Percentiles rank a stretch among this genome's conserved stretches.
phyloP scores from a whole-genome alignment of 2,888 invertebrate genomes.

The Hanleya hanleyi region DNA sequence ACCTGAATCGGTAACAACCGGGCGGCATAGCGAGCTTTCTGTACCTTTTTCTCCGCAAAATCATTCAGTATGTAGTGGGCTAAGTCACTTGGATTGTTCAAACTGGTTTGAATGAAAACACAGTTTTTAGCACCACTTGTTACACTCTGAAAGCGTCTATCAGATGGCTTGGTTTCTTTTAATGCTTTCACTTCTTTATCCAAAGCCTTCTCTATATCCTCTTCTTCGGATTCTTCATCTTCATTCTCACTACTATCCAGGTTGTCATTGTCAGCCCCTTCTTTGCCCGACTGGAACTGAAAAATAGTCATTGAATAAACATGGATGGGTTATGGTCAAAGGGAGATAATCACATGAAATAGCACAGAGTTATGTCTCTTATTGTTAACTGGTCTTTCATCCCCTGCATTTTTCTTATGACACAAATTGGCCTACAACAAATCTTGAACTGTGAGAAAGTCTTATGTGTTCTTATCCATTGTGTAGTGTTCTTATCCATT shows the following conservation, averaged over 20 bases:
- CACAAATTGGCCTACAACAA: too few relatives aligned
- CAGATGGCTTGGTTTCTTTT: slow-evolving; percentile 38
- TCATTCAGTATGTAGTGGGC: slow-evolving; percentile 84
- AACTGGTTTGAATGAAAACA: slow-evolving; percentile 86
- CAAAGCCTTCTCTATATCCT: slow-evolving; percentile 70
- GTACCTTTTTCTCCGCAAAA: slow-evolving; percentile 80
- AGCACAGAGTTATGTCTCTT: too few relatives aligned
- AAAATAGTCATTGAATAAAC: too few relatives aligned
- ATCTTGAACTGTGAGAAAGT: too few relatives aligned
- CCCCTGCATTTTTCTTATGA: too few relatives aligned
- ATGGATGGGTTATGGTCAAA: too few relatives aligned
- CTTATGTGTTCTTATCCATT: too few relatives aligned
- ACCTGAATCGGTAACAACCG: slow-evolving; percentile 87
- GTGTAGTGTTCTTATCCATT: too few relatives aligned
- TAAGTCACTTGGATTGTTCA: slow-evolving; percentile 84
- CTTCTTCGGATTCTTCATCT: slow-evolving; percentile 72
- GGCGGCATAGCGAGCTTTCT: slow-evolving; percentile 84
- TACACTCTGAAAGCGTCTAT: slow-evolving; percentile 77
- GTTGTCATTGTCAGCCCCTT: slow-evolving; percentile 73
- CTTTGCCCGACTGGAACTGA: too few relatives aligned
- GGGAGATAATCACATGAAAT: too few relatives aligned
- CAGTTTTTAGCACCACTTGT: slow-evolving; percentile 89
- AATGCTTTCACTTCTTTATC: slow-evolving; percentile 62
- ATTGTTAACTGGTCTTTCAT: too few relatives aligned
- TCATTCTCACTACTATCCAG: slow-evolving; percentile 77